Conservation (phyloP, 2,113 vertebrate genomes). For the Siniperca knerii region DNA sequence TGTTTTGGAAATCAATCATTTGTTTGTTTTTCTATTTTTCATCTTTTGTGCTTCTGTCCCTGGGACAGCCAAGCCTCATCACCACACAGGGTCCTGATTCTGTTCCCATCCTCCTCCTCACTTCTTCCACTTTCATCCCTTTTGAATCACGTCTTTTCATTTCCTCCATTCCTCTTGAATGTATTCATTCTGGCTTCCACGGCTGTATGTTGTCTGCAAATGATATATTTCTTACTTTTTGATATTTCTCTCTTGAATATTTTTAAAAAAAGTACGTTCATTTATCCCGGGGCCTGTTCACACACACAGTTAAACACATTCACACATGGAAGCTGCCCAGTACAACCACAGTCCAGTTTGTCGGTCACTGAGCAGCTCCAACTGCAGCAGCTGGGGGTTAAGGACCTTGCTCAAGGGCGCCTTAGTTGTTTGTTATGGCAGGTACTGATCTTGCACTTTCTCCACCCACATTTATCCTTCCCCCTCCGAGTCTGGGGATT, state of each 20-base stretch:
- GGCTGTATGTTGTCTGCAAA: neutral
- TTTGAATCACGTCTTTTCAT: neutral
- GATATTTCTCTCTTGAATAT: neutral
- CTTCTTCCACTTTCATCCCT: neutral
- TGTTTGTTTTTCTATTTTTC: slow-evolving; percentile 33
- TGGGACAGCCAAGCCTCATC: neutral
- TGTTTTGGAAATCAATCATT: slow-evolving; percentile 36
- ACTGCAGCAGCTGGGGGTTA: neutral
- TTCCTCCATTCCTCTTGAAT: neutral
- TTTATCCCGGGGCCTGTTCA: neutral
- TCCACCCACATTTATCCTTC: neutral
- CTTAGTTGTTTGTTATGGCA: neutral
- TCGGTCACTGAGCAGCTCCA: neutral
- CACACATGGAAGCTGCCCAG: neutral
- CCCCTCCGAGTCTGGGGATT: neutral
- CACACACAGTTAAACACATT: neutral
- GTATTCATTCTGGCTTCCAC: neutral
- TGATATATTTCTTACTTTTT: neutral
- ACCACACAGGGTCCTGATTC: neutral
- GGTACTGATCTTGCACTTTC: slow-evolving; percentile 1
- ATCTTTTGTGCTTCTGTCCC: slow-evolving; percentile 19
- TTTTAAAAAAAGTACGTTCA: too few species aligned
- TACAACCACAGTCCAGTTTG: neutral
- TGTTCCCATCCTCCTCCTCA: neutral
- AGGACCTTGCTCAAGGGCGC: neutral